Conservation (phyloP, 2,888 invertebrate species). For the Cyclophora albipunctata region DNA sequence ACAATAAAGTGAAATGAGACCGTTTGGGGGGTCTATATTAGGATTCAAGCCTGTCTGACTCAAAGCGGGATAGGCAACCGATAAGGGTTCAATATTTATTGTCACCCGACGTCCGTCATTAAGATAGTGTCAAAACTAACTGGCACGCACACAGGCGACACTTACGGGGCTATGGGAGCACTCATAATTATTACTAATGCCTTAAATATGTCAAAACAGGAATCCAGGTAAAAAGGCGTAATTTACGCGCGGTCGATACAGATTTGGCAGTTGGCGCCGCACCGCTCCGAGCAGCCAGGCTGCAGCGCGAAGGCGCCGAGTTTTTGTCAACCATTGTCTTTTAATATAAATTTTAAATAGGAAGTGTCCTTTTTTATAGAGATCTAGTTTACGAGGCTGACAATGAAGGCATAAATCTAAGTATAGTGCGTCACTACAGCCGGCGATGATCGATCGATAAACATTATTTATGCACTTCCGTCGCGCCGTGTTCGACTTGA, state of each 20-base stretch:
- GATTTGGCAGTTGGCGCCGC: constrained; percentile 75
- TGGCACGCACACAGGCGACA: constrained; percentile 55
- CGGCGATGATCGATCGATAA: constrained; percentile 73
- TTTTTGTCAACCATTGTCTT: constrained; percentile 75
- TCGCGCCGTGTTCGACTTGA: constrained; percentile 35
- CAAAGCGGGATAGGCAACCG: constrained; percentile 56
- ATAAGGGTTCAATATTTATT: constrained; percentile 74
- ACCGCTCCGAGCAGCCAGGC: constrained; percentile 38
- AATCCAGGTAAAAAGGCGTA: constrained; percentile 76
- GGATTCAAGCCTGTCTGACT: constrained; percentile 54
- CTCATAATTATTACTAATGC: constrained; percentile 76
- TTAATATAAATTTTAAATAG: constrained; percentile 74
- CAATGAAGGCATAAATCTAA: constrained; percentile 75
- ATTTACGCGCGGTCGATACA: constrained; percentile 74
- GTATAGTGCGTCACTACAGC: constrained; percentile 55
- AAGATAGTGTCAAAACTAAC: constrained; percentile 74
- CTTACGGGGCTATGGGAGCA: constrained; percentile 58
- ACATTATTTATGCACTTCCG: constrained; percentile 74
- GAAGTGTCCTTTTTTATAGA: constrained; percentile 74
- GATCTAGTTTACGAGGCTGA: constrained; percentile 74
- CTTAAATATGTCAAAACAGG: constrained; percentile 77
- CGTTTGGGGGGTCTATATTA: constrained; percentile 66
- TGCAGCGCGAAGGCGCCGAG: constrained; percentile 67
- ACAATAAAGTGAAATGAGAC: constrained; percentile 23
- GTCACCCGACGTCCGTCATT: constrained; percentile 71